Conservation (phyloP, 2,113 vertebrate species). For the Petrocephalus microphthalmus region DNA sequence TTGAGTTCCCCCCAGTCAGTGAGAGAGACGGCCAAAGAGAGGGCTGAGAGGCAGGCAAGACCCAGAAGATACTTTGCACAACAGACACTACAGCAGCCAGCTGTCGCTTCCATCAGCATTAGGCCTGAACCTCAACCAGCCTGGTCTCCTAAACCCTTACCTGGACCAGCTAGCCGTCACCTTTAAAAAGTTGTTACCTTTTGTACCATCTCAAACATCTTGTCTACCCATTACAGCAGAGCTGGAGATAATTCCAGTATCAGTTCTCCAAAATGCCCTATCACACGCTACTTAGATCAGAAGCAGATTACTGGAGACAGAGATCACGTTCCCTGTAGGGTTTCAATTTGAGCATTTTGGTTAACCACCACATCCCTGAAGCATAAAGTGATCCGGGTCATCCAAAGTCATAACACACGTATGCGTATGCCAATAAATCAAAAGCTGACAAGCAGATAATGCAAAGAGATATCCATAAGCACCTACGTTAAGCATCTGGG, state of each 20-base stretch:
- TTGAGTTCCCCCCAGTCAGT: background rate
- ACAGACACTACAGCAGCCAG: background rate
- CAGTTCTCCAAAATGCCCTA: background rate
- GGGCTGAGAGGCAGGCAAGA: background rate
- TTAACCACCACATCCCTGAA: constrained; percentile 56
- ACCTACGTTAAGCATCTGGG: background rate
- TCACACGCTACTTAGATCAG: constrained; percentile 2
- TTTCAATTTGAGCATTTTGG: constrained; percentile 49
- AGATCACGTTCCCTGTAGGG: constrained; percentile 35
- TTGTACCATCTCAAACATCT: background rate
- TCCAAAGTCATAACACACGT: constrained; percentile 19
- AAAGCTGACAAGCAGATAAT: background rate
- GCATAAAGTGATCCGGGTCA: constrained; percentile 46
- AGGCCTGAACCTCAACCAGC: background rate
- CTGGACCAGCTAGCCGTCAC: background rate
- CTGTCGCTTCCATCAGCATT: background rate
- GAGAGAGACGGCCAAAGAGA: background rate
- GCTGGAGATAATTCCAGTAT: background rate
- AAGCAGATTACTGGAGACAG: background rate
- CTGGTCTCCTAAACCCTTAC: background rate
- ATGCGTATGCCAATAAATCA: constrained; percentile 37
- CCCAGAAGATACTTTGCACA: background rate
- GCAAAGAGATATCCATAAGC: background rate
- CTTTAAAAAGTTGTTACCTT: constrained; percentile 45
- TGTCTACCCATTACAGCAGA: background rate